phyloP scores from a whole-genome alignment of 2,888 invertebrate species.

The Electrophaes corylata region DNA sequence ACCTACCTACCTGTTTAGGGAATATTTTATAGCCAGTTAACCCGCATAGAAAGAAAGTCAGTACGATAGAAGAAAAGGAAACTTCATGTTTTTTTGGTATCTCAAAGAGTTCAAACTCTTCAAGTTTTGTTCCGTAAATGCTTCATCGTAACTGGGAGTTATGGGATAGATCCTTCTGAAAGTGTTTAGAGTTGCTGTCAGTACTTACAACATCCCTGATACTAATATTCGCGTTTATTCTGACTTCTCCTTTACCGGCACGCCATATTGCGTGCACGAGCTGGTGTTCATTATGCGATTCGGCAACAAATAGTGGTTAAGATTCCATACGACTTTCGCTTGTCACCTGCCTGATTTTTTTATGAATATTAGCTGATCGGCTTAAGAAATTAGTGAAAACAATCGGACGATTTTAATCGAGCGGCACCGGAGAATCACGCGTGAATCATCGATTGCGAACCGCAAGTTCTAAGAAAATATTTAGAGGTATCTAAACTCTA shows the following conservation, averaged over 20 bases:
- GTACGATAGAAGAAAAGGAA: too few species aligned
- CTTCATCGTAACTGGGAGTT: neutral
- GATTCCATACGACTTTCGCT: conserved; percentile 65
- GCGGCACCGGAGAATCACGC: conserved; percentile 45
- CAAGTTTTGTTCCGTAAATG: neutral
- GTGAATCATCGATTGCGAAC: conserved; percentile 53
- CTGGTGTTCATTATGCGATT: conserved; percentile 53
- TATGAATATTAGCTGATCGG: conserved; percentile 44
- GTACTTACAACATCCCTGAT: neutral
- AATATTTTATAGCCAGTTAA: too few species aligned
- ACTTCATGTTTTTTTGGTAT: neutral
- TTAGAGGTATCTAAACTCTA: conserved; percentile 42
- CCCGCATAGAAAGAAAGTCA: too few species aligned
- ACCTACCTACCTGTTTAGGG: too few species aligned
- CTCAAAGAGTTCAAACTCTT: neutral
- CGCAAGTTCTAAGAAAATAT: conserved; percentile 47
- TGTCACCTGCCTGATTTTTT: conserved; percentile 53
- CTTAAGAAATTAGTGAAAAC: conserved; percentile 43
- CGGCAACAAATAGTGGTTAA: conserved; percentile 52
- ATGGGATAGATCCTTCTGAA: neutral
- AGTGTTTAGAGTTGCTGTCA: neutral
- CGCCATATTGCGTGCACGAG: conserved; percentile 63
- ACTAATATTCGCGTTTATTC: conserved; percentile 24
- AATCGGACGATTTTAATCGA: conserved; percentile 37
- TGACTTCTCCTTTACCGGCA: conserved; percentile 43